Evolutionary conservation across 2,113 vertebrate genomes (phyloP).

Genomic region (Numida meleagris): DNA sequence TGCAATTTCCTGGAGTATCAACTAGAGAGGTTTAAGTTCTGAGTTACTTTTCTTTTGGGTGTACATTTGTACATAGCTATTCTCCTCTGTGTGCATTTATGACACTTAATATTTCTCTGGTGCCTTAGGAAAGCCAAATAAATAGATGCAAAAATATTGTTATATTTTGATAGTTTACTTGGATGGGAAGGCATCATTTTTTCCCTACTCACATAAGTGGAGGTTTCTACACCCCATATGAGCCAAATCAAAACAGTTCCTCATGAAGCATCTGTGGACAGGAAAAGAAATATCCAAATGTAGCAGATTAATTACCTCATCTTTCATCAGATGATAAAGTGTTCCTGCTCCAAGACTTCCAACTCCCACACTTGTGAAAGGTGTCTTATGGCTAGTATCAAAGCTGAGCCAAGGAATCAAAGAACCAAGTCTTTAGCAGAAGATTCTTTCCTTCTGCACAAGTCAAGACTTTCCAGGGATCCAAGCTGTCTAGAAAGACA

Average conservation of each 20-base stretch:
- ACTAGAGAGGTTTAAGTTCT: not conserved
- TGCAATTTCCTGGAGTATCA: not conserved
- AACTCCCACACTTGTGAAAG: conserved; percentile 22
- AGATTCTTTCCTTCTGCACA: not conserved
- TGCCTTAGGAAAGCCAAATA: not conserved
- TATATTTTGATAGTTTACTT: not conserved
- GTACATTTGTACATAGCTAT: not conserved
- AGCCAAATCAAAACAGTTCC: not conserved
- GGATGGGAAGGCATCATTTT: not conserved
- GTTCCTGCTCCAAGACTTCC: not conserved
- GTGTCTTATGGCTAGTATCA: not conserved
- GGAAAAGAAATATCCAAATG: not conserved
- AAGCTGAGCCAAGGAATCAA: not conserved
- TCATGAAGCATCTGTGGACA: not conserved
- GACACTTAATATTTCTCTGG: not conserved
- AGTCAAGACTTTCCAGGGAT: not conserved
- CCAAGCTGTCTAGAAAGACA: not conserved
- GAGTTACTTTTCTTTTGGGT: not conserved
- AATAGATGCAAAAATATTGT: not conserved
- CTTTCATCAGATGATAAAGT: not conserved
- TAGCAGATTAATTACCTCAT: conserved; percentile 29
- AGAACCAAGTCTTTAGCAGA: not conserved
- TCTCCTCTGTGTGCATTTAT: not conserved
- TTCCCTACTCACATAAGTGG: not conserved
- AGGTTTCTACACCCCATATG: not conserved